Percentiles rank a stretch among this genome's conserved stretches.
Evolutionary conservation across 1,140 invertebrate species (phyloP).

Genomic region (Augochlora pura): DNA sequence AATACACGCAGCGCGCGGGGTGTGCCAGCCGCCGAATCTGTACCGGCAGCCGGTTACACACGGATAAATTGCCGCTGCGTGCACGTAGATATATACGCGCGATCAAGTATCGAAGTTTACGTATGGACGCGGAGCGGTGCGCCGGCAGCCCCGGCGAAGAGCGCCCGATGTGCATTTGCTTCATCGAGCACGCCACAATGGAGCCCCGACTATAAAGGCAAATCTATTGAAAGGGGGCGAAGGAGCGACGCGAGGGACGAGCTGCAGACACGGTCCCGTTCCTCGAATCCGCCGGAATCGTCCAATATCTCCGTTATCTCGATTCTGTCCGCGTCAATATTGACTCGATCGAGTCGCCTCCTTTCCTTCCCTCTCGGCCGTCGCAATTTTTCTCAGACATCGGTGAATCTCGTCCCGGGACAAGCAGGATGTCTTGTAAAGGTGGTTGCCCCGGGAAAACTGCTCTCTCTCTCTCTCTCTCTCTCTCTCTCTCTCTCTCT

Average conservation of each 20-base stretch:
- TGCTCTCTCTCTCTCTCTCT: neutral
- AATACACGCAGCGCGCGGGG: constrained; percentile 72
- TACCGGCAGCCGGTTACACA: constrained; percentile 33
- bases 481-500: constrained; percentile 1
- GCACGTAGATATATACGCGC: constrained; percentile 13
- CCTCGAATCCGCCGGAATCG: constrained; percentile 66
- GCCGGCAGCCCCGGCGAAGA: constrained; percentile 43
- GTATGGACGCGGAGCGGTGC: constrained; percentile 18
- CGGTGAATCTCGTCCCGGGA: neutral
- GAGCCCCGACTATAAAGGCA: constrained; percentile 71
- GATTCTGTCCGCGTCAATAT: constrained; percentile 75
- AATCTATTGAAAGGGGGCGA: constrained; percentile 46
- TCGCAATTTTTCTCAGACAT: neutral
- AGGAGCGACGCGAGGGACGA: constrained; percentile 37
- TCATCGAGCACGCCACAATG: constrained; percentile 77
- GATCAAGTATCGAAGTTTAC: constrained; percentile 28
- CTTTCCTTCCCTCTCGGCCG: neutral
- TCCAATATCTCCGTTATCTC: constrained; percentile 79
- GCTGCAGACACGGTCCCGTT: constrained; percentile 28
- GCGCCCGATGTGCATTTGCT: constrained; percentile 78
- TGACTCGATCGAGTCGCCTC: constrained; percentile 59
- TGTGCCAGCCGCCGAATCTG: constrained; percentile 49
- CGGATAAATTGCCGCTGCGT: constrained; percentile 18
- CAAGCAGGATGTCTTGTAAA: no score
- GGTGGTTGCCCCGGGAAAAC: no score